Evolutionary conservation across 2,888 invertebrate genomes (phyloP), one percentile per base, ranked within the genome.

Genomic region (Atherix ibis): DNA sequence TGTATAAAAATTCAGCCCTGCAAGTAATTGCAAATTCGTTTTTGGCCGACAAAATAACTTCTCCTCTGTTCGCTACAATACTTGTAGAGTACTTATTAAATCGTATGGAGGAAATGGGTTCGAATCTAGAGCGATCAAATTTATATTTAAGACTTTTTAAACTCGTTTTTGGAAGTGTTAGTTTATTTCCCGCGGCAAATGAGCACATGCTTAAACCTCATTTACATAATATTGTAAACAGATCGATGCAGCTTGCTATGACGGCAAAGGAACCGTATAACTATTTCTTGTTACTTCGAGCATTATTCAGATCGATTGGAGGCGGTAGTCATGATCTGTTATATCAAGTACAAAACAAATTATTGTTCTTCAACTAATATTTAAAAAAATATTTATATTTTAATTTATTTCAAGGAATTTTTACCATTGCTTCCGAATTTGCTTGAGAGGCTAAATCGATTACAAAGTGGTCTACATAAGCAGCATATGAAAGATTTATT

Each of bases 401-500:
- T n/a, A n/a, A n/a, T n/a, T n/a, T n/a, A n/a, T n/a, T 27, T 28
- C 12, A 10, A 32, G 40, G 97, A 98, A 61, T 98, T 98, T 58
- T 64, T 98, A 30, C 97, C 98, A 0, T 63, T 98, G 15, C 61
- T 98, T 17, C 97, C 98, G 0, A 92, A 88, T 61, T 67, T 98
- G 40, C 65, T 98, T 6, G 95, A 97, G 66, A 92, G 88, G 17
- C 64, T 98, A 37, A 98, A 98, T 61, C 76, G 91, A 40, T 63
- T 98, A 5, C 97, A 98, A 58, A 91, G 92, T 52, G 92, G 94
- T 3, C 71, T 91, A 15, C 95, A 97, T 54, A 89, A 92, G 51
- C 92, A 92, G 52, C 91, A 94, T 56, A 97, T 98, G 91, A 92
- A 95, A 56, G 98, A 98, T 65, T 67, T 98, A 16, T 97, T 98